These are phyloP conservation scores for Toxotes chatareus DNA, from an alignment of 2,113 vertebrate species.

Conservation along the genomic window DNA sequence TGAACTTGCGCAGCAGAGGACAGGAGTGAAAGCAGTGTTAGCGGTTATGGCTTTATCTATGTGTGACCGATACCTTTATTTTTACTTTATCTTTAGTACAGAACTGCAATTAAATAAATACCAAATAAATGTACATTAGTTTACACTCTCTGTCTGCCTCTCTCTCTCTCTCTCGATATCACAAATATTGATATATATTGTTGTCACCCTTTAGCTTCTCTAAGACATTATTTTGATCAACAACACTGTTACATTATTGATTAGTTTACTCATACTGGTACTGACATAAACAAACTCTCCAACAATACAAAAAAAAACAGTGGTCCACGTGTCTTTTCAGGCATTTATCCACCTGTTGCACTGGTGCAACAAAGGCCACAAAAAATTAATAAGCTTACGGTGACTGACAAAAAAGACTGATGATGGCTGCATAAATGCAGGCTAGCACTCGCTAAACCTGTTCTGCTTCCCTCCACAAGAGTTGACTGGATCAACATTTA, in stretches of 20 bases:
- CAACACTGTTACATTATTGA: background rate
- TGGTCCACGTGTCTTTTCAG: background rate
- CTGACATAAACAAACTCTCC: background rate
- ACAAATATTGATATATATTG: too few relatives aligned
- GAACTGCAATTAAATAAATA: too few relatives aligned
- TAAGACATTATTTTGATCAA: background rate
- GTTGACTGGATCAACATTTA: constrained; percentile 33
- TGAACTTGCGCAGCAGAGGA: too few relatives aligned
- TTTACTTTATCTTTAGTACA: too few relatives aligned
- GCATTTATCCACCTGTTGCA: constrained; percentile 1
- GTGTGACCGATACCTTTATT: too few relatives aligned
- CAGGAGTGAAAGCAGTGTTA: too few relatives aligned
- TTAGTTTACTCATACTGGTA: background rate
- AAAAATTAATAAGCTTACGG: background rate
- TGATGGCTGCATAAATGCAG: background rate
- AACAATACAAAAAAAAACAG: background rate
- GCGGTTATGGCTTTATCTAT: too few relatives aligned
- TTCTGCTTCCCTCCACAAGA: constrained; percentile 2
- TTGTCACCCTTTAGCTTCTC: too few relatives aligned
- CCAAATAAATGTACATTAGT: too few relatives aligned
- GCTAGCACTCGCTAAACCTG: constrained; percentile 5
- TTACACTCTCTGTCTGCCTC: too few relatives aligned
- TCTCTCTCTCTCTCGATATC: too few relatives aligned
- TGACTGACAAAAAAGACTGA: background rate
- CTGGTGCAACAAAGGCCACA: background rate